Percentiles rank a stretch among this genome's conserved stretches.
These are phyloP conservation scores for Strigamia maritima DNA, from an alignment of 2,888 invertebrate species.

Conservation along the genomic window DNA sequence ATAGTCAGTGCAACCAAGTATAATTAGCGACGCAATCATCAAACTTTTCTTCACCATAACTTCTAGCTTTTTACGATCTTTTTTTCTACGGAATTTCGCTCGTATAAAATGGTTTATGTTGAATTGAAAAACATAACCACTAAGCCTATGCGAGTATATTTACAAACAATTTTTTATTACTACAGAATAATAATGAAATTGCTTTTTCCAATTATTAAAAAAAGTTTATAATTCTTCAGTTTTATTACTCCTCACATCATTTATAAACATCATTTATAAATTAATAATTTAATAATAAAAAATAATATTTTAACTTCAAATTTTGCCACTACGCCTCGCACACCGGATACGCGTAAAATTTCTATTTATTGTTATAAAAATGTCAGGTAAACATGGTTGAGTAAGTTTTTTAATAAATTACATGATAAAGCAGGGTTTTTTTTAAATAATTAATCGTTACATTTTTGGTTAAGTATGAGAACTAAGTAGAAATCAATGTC, in stretches of 20 bases:
- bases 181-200: slow-evolving; percentile 4
- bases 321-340: too few species aligned
- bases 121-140: not conserved
- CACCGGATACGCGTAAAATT: too few species aligned
- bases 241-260: not conserved
- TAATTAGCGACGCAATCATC: slow-evolving; percentile 5
- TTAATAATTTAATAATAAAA: not conserved
- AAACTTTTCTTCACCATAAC: not conserved
- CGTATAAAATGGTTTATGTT: slow-evolving; percentile 16
- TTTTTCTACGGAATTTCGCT: not conserved
- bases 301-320: not conserved
- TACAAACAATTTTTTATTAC: slow-evolving; percentile 3
- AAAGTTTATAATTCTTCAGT: not conserved
- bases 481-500: not conserved
- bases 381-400: not conserved
- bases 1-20: too few species aligned
- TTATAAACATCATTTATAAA: not conserved
- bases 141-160: not conserved
- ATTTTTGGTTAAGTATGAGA: not conserved
- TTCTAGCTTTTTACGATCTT: not conserved
- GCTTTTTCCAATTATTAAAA: slow-evolving; percentile 3
- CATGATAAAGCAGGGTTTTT: too few species aligned
- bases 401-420: too few species aligned
- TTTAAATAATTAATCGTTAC: not conserved
- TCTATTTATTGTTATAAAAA: too few species aligned